phyloP scores from a whole-genome alignment of 1,140 invertebrate species.

The Drosophila lowei region DNA sequence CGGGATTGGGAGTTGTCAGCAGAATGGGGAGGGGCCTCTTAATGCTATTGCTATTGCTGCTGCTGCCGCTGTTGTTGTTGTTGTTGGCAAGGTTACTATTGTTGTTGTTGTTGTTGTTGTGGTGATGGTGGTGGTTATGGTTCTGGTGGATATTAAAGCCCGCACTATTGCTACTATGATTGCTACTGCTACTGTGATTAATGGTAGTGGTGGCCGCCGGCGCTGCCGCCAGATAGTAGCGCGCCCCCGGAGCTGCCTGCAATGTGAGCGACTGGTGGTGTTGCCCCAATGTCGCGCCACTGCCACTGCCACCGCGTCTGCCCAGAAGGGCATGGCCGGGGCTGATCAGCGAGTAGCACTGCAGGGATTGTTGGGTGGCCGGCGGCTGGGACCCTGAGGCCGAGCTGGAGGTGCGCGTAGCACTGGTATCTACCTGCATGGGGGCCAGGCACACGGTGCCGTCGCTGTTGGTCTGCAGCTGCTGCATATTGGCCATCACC shows the following conservation, averaged over 20 bases:
- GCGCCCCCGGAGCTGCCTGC: slow-evolving; percentile 38
- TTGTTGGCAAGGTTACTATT: slow-evolving; percentile 50
- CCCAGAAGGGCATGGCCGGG: slow-evolving; percentile 18
- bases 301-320: slow-evolving; percentile 20
- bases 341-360: slow-evolving; percentile 47
- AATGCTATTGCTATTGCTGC: slow-evolving; percentile 29
- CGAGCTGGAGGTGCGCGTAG: slow-evolving; percentile 13
- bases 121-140: neutral
- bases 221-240: slow-evolving; percentile 41
- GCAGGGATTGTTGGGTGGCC: slow-evolving; percentile 14
- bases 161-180: too few relatives aligned
- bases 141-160: neutral
- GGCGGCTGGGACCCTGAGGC: slow-evolving; percentile 9
- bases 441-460: slow-evolving; percentile 92
- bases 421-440: slow-evolving; percentile 87
- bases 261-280: slow-evolving; percentile 26
- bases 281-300: too few relatives aligned
- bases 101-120: slow-evolving; percentile 38
- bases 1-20: slow-evolving; percentile 28
- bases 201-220: slow-evolving; percentile 24
- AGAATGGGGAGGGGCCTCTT: slow-evolving; percentile 65
- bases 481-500: slow-evolving; percentile 95
- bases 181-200: too few relatives aligned
- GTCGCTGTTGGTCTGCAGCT: slow-evolving; percentile 89
- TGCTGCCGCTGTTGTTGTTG: slow-evolving; percentile 18